Conservation (phyloP, 1,140 invertebrate species). For the Zaprionus ghesquierei region DNA sequence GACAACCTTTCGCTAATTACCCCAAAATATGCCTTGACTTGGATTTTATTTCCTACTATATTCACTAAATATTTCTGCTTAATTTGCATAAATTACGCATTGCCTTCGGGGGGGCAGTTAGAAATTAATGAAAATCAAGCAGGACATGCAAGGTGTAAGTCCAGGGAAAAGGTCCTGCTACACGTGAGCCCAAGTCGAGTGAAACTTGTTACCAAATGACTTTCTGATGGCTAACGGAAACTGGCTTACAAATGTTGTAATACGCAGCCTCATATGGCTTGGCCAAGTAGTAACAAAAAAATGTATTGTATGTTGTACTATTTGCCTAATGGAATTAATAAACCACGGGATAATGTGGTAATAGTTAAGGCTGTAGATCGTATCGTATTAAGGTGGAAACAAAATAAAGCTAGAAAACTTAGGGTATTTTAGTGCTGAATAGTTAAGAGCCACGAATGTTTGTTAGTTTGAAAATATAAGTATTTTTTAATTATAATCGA, state of each 20-base stretch:
- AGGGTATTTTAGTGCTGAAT: too few species aligned
- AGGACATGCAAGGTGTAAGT: slow-evolving; percentile 27
- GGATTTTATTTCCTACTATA: neutral
- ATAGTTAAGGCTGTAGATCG: neutral
- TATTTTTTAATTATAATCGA: too few species aligned
- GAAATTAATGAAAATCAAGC: slow-evolving; percentile 40
- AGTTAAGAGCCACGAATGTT: too few species aligned
- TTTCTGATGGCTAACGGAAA: slow-evolving; percentile 47
- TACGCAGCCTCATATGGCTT: slow-evolving; percentile 25
- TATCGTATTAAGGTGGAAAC: too few species aligned
- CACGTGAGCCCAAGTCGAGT: slow-evolving; percentile 11
- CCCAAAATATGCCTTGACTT: slow-evolving; percentile 26
- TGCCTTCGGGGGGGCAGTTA: neutral
- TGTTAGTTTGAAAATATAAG: too few species aligned
- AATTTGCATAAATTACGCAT: slow-evolving; percentile 60
- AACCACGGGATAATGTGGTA: neutral
- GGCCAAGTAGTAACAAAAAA: neutral
- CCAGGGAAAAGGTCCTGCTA: neutral
- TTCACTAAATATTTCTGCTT: slow-evolving; percentile 27
- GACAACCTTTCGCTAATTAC: slow-evolving; percentile 50
- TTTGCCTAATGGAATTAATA: slow-evolving; percentile 9
- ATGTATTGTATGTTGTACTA: neutral
- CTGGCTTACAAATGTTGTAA: slow-evolving; percentile 27
- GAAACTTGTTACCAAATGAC: slow-evolving; percentile 30
- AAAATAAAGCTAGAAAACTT: neutral